Evolutionary conservation across 2,113 vertebrate species (phyloP).

Genomic region (Odobenus rosmarus): DNA sequence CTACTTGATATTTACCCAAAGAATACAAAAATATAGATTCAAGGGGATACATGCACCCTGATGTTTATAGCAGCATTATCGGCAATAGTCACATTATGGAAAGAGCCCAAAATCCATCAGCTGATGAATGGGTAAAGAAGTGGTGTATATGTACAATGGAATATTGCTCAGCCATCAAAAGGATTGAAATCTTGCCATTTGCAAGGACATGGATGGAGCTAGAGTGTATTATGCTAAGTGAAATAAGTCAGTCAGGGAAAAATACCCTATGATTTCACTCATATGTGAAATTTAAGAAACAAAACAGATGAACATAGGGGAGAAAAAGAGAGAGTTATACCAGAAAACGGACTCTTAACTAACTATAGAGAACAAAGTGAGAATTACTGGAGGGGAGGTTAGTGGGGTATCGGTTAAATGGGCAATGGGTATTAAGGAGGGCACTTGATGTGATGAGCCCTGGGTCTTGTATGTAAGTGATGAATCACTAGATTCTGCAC

Average conservation of each 20-base stretch:
- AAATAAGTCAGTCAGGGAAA: background rate
- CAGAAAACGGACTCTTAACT: background rate
- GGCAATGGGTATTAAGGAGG: background rate
- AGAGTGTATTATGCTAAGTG: background rate
- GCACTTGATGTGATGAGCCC: background rate
- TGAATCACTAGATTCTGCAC: too few relatives aligned
- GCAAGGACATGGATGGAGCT: background rate
- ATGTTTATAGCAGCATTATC: background rate
- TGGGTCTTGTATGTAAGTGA: too few relatives aligned
- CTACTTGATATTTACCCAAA: background rate
- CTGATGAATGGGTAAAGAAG: background rate
- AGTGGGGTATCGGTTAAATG: background rate
- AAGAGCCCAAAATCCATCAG: background rate
- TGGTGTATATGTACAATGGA: background rate
- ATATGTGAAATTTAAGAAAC: background rate
- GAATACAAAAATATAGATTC: background rate
- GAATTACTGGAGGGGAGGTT: background rate
- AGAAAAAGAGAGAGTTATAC: background rate
- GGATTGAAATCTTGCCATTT: background rate
- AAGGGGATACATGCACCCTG: background rate
- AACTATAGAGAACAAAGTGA: background rate
- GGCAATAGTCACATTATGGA: background rate
- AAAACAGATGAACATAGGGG: background rate
- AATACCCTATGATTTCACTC: background rate
- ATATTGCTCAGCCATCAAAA: background rate